Evolutionary conservation across 2,797 vertebrate species (phyloP), one percentile per base, ranked within the genome.

Genomic region (Muscicapa comitata): DNA sequence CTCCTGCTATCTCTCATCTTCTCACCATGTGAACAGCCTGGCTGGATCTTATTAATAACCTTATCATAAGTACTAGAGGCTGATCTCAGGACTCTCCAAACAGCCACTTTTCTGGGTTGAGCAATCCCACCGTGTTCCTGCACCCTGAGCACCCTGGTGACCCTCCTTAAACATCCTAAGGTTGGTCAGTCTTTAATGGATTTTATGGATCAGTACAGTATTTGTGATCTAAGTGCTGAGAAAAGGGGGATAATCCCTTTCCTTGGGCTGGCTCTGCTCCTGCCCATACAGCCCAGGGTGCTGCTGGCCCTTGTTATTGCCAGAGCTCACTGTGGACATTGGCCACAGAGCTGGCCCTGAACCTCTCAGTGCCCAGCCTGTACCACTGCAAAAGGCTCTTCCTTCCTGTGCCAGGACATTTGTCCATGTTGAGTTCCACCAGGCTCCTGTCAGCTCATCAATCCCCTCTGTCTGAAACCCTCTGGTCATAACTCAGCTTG

Each of bases 81-180:
- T 77, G 43, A 35, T 65, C 23, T 37, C 40, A 29, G 17, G 4
- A 53, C 3, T 79, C 15, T 7, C 28, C 57, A 73, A 13, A 19
- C 6, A 42, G 35, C 1, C 4, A 2, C 4, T 72, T 85, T 45
- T 54, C 33, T 61, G 21, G 11, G 23, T 3, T 80, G 55, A 67
- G 11, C 4, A 33, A 9, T 47, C 15, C 37, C 24, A 31, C 5
- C 0, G 0, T 10, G 2, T 45, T 37, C 35, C 25, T 35, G 48
- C 14, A 24, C 9, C 43, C 38, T 48, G 33, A 84, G 4, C 12
- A 33, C 2, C 17, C 58, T 37, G 17, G 17, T 74, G 53, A 18
- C 11, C 7, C 10, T 82, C 17, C 11, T 20, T 53, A n/a, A 33
- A 12, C 14, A 31, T 6, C 2, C 11, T 11, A 1, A 29, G 24